Base-by-base conservation (phyloP, 2,113 vertebrate genomes). In the Epinephelus cyanopodus region DNA sequence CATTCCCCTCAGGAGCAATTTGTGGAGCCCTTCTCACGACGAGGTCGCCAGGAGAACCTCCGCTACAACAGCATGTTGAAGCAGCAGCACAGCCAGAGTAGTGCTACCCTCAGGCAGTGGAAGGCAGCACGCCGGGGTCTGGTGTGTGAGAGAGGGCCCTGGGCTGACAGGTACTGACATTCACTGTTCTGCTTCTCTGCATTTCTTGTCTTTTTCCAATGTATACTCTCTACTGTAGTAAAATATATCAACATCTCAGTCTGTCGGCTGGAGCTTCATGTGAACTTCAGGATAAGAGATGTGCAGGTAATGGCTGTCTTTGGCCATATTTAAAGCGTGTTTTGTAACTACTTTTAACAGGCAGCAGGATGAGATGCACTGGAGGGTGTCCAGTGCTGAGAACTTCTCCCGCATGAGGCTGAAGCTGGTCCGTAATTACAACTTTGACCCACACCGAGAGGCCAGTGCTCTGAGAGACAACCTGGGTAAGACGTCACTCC, bases 341-440 rank as follows among this genome's bases (percentile, higher is more conserved):
- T 54, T 63, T 70, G 9, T 45, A 8, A 52, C 37, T 6, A 1
- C 77, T 69, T 73, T 18, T 62, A 52, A 48, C 92, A 99, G 98
- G 93, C 95, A 96, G 79, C 95, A 92, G 77, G 94, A 92, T 72
- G 89, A 93, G 88, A 68, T 95, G 91, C 96, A 96, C 87, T 99
- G 98, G 97, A 97, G 97, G 76, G 94, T 99, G 74, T 97, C 98
- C 71, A 98, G 97, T 21, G 97, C 97, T 27, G 98, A 99, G 94
- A 99, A 99, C 90, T 99, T 96, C 90, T 99, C 98, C 27, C 97
- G 97, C 54, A 99, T 99, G 98, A 97, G 96, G 86, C 95, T 99
- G 75, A 99, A 99, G 90, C 90, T 99, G 61, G 96, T 98, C 33
- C 96, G 96, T 19, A 99, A 97, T 90, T 97, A 97, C 92, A 98